These are phyloP conservation scores for Liodrosophila aerea DNA, from an alignment of 2,888 invertebrate genomes.

Conservation along the genomic window DNA sequence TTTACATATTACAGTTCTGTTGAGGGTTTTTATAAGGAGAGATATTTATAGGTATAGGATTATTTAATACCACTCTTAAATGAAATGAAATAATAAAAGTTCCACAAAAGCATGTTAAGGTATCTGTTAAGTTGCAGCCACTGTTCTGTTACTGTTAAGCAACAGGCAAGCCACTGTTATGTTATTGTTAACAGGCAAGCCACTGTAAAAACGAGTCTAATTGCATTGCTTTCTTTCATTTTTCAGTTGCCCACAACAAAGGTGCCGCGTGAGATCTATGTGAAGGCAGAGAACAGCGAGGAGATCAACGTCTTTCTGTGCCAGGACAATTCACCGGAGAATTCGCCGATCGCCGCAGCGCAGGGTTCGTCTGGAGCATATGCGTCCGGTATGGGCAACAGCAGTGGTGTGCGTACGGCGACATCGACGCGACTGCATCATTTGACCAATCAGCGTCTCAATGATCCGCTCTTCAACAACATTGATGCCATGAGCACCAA, in stretches of 20 bases:
- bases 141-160: slow-evolving; percentile 4
- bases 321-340: slow-evolving; percentile 88
- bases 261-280: slow-evolving; percentile 90
- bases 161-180: not conserved
- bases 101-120: slow-evolving; percentile 37
- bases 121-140: not conserved
- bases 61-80: too few relatives aligned
- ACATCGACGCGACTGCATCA: slow-evolving; percentile 69
- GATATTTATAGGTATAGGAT: too few relatives aligned
- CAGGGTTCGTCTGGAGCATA: slow-evolving; percentile 41
- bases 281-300: slow-evolving; percentile 93
- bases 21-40: too few relatives aligned
- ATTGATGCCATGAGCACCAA: slow-evolving; percentile 84
- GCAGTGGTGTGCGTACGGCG: slow-evolving; percentile 57
- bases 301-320: slow-evolving; percentile 98
- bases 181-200: slow-evolving; percentile 3
- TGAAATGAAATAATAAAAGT: too few relatives aligned
- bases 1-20: too few relatives aligned
- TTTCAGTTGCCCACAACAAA: slow-evolving; percentile 86
- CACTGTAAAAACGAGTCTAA: slow-evolving; percentile 1
- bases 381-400: slow-evolving; percentile 18
- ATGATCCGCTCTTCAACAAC: slow-evolving; percentile 86
- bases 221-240: not conserved
- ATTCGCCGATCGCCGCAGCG: slow-evolving; percentile 79
- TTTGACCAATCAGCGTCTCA: slow-evolving; percentile 58